Percentiles rank a stretch among this genome's conserved stretches.
These are phyloP conservation scores for Cherax quadricarinatus DNA, from an alignment of 1,140 invertebrate genomes.

Conservation along the genomic window DNA sequence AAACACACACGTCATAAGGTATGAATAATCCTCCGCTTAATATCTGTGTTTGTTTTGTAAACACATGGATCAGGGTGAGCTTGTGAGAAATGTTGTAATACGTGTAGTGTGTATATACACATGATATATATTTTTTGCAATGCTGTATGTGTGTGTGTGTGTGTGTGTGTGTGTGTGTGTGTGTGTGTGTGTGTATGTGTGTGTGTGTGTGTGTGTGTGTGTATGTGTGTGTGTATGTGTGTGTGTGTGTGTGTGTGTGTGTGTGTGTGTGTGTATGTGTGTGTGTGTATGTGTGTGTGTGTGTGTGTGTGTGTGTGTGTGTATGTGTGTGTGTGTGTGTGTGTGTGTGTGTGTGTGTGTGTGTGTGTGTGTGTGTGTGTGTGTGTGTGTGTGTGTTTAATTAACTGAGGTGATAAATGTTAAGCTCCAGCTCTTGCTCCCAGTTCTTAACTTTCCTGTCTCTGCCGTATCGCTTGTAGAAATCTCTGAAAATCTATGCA, in stretches of 20 bases:
- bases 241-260: background rate
- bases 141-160: background rate
- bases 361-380: background rate
- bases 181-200: background rate
- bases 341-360: background rate
- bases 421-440: too few species aligned
- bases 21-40: too few species aligned
- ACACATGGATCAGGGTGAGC: too few species aligned
- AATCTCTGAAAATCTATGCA: too few species aligned
- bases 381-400: too few species aligned
- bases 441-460: too few species aligned
- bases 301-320: background rate
- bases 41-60: too few species aligned
- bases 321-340: background rate
- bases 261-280: background rate
- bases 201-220: background rate
- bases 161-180: background rate
- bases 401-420: too few species aligned
- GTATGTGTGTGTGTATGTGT: background rate
- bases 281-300: background rate
- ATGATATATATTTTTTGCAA: background rate
- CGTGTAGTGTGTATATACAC: too few species aligned
- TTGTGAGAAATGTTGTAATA: too few species aligned
- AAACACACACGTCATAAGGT: too few species aligned
- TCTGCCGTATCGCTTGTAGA: too few species aligned